phyloP scores from a whole-genome alignment of 2,888 invertebrate species.

The Cosmorhoe ocellata region DNA sequence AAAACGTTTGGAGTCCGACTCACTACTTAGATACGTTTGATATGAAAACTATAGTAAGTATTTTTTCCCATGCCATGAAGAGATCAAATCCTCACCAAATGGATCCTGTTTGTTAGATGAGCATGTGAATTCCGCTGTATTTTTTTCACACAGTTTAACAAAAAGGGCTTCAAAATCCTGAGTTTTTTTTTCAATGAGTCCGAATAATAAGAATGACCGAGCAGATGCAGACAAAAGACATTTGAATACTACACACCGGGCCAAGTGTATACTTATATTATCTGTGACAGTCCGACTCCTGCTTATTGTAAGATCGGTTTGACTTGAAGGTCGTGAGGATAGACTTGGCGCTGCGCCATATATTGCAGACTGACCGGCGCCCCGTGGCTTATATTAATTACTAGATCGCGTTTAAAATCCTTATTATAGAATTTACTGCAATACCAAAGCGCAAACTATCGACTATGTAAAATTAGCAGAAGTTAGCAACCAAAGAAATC shows the following conservation, averaged over 20 bases:
- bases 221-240: slow-evolving; percentile 5
- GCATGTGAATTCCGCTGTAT: slow-evolving; percentile 4
- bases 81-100: background rate
- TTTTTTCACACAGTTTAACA: slow-evolving; percentile 5
- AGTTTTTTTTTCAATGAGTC: slow-evolving; percentile 1
- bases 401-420: slow-evolving; percentile 24
- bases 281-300: slow-evolving; percentile 19
- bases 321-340: slow-evolving; percentile 32
- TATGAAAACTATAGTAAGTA: background rate
- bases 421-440: slow-evolving; percentile 7
- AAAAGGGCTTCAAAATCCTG: slow-evolving; percentile 1
- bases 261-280: background rate
- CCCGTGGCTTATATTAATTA: slow-evolving; percentile 40
- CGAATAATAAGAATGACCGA: slow-evolving; percentile 5
- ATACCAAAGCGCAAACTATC: background rate
- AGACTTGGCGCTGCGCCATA: slow-evolving; percentile 34
- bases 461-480: no score
- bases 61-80: no score
- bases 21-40: no score
- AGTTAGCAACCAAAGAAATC: background rate
- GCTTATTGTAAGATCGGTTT: slow-evolving; percentile 28
- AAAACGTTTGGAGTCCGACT: no score
- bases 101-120: background rate
- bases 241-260: slow-evolving; percentile 12
- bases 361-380: slow-evolving; percentile 38